Evolutionary conservation across 2,113 vertebrate species (phyloP).

Genomic region (Centrocercus urophasianus): DNA sequence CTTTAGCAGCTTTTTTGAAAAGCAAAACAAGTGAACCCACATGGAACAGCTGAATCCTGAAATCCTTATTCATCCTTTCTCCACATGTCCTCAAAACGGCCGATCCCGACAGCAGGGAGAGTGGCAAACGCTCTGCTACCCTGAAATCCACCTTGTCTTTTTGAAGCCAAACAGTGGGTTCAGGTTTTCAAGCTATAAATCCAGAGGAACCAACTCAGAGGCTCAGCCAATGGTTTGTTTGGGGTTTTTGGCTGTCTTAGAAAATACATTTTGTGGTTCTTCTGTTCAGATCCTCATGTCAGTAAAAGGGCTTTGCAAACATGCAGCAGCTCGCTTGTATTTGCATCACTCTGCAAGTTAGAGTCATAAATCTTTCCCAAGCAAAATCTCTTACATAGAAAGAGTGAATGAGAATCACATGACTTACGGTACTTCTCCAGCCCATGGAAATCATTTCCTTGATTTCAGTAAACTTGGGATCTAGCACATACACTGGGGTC

Average conservation of each 20-base stretch:
- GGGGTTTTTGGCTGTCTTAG: background rate
- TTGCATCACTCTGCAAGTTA: background rate
- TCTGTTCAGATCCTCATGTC: background rate
- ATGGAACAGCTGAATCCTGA: background rate
- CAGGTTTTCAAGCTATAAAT: background rate
- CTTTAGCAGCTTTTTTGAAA: background rate
- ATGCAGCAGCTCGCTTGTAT: background rate
- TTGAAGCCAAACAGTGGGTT: background rate
- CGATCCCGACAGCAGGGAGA: background rate
- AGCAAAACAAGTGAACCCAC: background rate
- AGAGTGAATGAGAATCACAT: background rate
- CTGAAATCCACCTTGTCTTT: background rate
- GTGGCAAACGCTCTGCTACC: background rate
- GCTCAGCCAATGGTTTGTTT: background rate
- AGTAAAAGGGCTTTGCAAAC: background rate
- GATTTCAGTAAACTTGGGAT: background rate
- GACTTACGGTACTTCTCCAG: background rate
- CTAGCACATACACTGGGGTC: background rate
- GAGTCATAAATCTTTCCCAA: background rate
- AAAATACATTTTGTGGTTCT: fast-evolving
- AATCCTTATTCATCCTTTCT: background rate
- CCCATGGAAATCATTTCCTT: background rate
- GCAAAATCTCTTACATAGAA: background rate
- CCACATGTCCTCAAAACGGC: background rate
- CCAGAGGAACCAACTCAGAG: background rate